phyloP scores from a whole-genome alignment of 2,888 invertebrate genomes.

The Drosophila paramelanica region DNA sequence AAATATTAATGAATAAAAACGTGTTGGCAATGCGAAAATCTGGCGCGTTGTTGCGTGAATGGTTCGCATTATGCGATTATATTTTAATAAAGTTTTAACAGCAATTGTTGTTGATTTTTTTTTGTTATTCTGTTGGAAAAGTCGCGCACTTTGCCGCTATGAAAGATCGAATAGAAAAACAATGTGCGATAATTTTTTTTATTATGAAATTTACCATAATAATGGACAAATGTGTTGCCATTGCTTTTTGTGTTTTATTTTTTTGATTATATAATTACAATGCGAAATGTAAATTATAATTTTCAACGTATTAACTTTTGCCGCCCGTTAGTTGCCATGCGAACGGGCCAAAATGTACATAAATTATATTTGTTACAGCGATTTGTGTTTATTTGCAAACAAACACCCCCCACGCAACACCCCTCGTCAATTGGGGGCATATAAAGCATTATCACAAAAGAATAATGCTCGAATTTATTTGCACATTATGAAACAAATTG shows the following conservation, averaged over 20 bases:
- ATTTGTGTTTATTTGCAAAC: slow-evolving; percentile 77
- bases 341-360: slow-evolving; percentile 47
- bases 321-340: slow-evolving; percentile 34
- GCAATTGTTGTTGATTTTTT: slow-evolving; percentile 20
- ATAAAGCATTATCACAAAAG: slow-evolving; percentile 39
- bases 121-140: slow-evolving; percentile 11
- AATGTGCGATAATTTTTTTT: background rate
- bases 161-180: slow-evolving; percentile 7
- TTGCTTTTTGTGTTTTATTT: slow-evolving; percentile 6
- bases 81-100: slow-evolving; percentile 62
- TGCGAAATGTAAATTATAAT: slow-evolving; percentile 56
- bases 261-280: slow-evolving; percentile 43
- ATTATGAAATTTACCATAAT: slow-evolving; percentile 15
- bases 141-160: slow-evolving; percentile 49
- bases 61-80: slow-evolving; percentile 57
- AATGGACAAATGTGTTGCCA: slow-evolving; percentile 28
- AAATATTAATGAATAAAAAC: background rate
- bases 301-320: slow-evolving; percentile 52
- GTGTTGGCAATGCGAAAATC: background rate
- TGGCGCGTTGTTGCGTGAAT: slow-evolving; percentile 35
- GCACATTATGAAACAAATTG: slow-evolving; percentile 71
- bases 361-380: slow-evolving; percentile 57
- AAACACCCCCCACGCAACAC: slow-evolving; percentile 5
- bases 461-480: slow-evolving; percentile 47
- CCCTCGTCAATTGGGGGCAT: background rate